Evolutionary conservation across 2,888 invertebrate genomes (phyloP).

Genomic region (Rosalia funebris): DNA sequence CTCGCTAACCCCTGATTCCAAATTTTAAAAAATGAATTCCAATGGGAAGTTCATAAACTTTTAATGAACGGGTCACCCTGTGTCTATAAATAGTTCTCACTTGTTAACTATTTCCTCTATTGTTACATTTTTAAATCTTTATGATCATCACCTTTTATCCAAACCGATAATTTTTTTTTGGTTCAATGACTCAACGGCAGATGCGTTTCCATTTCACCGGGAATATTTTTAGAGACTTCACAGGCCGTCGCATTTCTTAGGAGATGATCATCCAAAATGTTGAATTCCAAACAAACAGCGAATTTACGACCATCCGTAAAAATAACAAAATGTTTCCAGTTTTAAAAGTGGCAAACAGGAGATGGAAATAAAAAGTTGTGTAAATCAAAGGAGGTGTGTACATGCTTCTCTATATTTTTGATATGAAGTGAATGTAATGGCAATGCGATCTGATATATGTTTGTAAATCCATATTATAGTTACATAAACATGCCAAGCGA

Average conservation of each 20-base stretch:
- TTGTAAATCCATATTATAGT: neutral
- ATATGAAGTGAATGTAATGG: neutral
- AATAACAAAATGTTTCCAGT: constrained; percentile 1
- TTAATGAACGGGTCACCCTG: neutral
- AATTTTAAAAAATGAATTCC: neutral
- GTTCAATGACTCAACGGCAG: constrained; percentile 12
- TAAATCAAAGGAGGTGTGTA: neutral
- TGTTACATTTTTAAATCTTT: neutral
- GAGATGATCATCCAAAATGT: constrained; percentile 10
- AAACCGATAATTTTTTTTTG: neutral
- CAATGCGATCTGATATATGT: neutral
- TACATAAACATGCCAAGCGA: neutral
- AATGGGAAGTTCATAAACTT: neutral
- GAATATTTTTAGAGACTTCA: constrained; percentile 10
- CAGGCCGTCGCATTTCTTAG: constrained; percentile 8
- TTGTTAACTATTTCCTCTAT: neutral
- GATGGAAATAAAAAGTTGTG: neutral
- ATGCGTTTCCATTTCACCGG: constrained; percentile 3
- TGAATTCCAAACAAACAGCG: constrained; percentile 11
- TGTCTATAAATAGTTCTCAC: neutral
- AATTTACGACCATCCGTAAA: constrained; percentile 16
- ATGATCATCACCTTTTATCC: neutral
- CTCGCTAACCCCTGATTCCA: too few species aligned
- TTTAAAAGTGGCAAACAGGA: constrained; percentile 1
- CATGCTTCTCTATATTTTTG: neutral